Evolutionary conservation across 2,113 vertebrate species (phyloP).

Genomic region (Potamarius usumacintae): DNA sequence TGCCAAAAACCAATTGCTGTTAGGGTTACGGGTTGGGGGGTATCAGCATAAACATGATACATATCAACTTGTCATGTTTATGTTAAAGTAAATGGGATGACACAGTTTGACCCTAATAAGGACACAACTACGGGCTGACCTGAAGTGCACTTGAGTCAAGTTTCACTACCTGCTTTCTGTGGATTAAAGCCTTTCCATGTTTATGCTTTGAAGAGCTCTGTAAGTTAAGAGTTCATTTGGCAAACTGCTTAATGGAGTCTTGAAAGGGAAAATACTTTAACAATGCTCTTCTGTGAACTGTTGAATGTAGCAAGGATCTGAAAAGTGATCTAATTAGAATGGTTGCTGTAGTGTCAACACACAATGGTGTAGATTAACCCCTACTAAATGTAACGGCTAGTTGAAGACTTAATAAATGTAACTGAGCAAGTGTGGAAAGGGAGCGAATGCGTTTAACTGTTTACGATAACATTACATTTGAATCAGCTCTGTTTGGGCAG

Average conservation of each 20-base stretch:
- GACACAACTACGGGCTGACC: slow-evolving; percentile 48
- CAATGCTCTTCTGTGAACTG: slow-evolving; percentile 12
- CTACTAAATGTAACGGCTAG: not conserved
- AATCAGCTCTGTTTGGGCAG: slow-evolving; percentile 71
- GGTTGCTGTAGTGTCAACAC: slow-evolving; percentile 3
- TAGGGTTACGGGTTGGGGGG: slow-evolving; percentile 61
- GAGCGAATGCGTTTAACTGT: slow-evolving; percentile 62
- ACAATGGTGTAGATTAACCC: not conserved
- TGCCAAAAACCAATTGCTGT: slow-evolving; percentile 66
- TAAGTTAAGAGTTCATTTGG: slow-evolving; percentile 61
- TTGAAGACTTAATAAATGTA: slow-evolving; percentile 20
- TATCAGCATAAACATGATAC: slow-evolving; percentile 63
- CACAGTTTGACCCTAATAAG: slow-evolving; percentile 58
- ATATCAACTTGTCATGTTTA: slow-evolving; percentile 70
- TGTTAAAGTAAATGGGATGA: slow-evolving; percentile 70
- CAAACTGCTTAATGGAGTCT: slow-evolving; percentile 13
- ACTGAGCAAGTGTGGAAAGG: slow-evolving; percentile 58
- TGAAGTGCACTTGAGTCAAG: slow-evolving; percentile 55
- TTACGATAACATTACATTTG: slow-evolving; percentile 65
- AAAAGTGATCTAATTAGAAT: slow-evolving; percentile 31
- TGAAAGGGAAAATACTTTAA: slow-evolving; percentile 7
- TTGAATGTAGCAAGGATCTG: slow-evolving; percentile 7
- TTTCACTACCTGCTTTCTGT: slow-evolving; percentile 57
- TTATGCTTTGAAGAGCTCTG: slow-evolving; percentile 51
- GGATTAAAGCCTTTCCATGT: slow-evolving; percentile 25